phyloP scores from a whole-genome alignment of 2,797 vertebrate species.

The Cyclopterus lumpus region DNA sequence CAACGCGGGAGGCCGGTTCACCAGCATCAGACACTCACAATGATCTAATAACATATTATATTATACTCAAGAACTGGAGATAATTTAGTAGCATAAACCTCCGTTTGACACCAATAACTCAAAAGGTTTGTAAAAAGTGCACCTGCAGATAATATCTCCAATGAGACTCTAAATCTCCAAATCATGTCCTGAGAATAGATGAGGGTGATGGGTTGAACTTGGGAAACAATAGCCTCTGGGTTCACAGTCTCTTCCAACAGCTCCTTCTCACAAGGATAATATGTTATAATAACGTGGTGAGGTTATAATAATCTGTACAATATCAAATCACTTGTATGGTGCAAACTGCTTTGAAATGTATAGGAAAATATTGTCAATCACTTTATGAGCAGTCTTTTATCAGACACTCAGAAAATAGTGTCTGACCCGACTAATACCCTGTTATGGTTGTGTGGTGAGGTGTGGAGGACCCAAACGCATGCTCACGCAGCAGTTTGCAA shows the following conservation, averaged over 20 bases:
- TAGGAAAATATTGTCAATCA: no score
- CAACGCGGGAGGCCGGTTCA: no score
- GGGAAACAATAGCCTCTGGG: neutral
- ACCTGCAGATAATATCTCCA: neutral
- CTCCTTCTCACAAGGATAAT: neutral
- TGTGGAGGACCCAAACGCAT: no score
- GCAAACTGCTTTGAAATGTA: no score
- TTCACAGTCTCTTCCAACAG: slow-evolving; percentile 5
- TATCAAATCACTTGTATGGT: no score
- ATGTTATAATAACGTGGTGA: neutral
- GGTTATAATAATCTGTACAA: no score
- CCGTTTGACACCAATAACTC: neutral
- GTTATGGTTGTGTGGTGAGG: no score
- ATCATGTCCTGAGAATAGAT: neutral
- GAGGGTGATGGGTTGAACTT: neutral
- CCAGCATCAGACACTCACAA: no score
- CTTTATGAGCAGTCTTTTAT: slow-evolving; percentile 7
- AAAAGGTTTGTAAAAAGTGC: neutral
- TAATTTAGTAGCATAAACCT: slow-evolving; percentile 1
- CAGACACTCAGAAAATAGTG: neutral
- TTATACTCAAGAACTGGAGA: slow-evolving; percentile 1
- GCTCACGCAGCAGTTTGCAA: no score
- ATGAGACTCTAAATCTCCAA: slow-evolving; percentile 1
- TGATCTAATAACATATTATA: neutral
- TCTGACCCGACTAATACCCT: neutral